Percentiles rank a stretch among this genome's conserved stretches.
Conservation (phyloP, 2,113 vertebrate genomes). For the Platichthys flesus region DNA sequence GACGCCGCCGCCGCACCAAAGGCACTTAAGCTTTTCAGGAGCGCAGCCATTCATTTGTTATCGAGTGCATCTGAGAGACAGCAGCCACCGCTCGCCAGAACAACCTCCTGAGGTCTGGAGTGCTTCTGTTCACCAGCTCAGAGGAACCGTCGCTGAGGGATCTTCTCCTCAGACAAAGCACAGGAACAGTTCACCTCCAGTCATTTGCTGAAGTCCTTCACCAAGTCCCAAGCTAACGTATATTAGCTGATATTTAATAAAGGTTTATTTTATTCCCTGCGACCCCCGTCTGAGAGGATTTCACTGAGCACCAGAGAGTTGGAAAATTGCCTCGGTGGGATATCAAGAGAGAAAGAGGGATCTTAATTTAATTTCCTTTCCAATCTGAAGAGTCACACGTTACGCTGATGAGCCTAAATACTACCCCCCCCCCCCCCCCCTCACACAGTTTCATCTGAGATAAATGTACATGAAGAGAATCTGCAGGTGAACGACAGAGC, state of each 20-base stretch:
- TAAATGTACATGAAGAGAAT: slow-evolving; percentile 19
- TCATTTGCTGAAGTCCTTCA: slow-evolving; percentile 30
- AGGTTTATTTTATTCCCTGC: background rate
- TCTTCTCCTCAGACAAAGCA: slow-evolving; percentile 12
- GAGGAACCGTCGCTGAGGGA: background rate
- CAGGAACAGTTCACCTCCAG: background rate
- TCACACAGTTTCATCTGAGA: slow-evolving; percentile 14
- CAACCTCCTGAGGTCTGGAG: slow-evolving; percentile 27
- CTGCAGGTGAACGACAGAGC: slow-evolving; percentile 23
- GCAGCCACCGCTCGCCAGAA: background rate
- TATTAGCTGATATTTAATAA: slow-evolving; percentile 34
- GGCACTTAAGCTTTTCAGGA: slow-evolving; percentile 42
- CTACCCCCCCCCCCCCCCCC: background rate
- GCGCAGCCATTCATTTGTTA: slow-evolving; percentile 39
- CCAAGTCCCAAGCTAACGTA: slow-evolving; percentile 14
- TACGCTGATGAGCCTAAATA: slow-evolving; percentile 35
- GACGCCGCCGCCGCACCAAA: slow-evolving; percentile 29
- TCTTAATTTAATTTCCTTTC: slow-evolving; percentile 45
- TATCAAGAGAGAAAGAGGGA: background rate
- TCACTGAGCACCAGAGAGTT: slow-evolving; percentile 38
- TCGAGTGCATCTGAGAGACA: slow-evolving; percentile 22
- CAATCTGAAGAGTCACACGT: slow-evolving; percentile 19
- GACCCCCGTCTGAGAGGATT: slow-evolving; percentile 51
- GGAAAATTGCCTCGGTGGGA: slow-evolving; percentile 58
- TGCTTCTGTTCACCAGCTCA: background rate